A percentile compares a stretch with the other conserved stretches of the same genome.
phyloP scores from a whole-genome alignment of 2,888 invertebrate species.

The Tortricodes alternella region DNA sequence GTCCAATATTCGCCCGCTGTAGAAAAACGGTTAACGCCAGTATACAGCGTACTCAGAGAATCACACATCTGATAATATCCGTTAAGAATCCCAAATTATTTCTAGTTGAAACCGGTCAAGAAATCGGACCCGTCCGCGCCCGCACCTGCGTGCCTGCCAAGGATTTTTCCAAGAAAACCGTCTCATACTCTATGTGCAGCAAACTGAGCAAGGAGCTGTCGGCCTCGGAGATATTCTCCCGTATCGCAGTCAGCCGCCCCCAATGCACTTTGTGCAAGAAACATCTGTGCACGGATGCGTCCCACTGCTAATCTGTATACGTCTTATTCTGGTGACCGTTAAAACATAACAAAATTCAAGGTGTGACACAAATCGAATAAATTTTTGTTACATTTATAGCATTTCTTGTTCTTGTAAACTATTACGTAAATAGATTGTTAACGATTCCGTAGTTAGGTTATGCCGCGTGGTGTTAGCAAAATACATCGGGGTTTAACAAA shows the following conservation, averaged over 20 bases:
- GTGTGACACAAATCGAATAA: no score
- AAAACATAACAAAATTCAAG: no score
- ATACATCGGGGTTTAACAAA: no score
- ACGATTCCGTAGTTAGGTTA: no score
- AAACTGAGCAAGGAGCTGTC: slow-evolving; percentile 74
- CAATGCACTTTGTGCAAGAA: slow-evolving; percentile 73
- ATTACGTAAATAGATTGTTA: no score
- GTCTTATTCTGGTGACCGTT: neutral
- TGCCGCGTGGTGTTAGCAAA: no score
- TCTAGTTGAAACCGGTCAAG: slow-evolving; percentile 72
- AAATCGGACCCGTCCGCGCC: slow-evolving; percentile 75
- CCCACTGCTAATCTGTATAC: slow-evolving; percentile 53
- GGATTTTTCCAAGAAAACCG: slow-evolving; percentile 74
- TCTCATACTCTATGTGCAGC: slow-evolving; percentile 73
- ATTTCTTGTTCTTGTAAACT: no score
- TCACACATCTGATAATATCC: neutral
- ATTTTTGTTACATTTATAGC: no score
- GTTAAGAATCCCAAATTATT: neutral
- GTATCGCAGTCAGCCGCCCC: slow-evolving; percentile 67
- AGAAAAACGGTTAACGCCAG: neutral
- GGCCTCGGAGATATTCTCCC: slow-evolving; percentile 73
- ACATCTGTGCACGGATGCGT: slow-evolving; percentile 68
- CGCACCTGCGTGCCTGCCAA: slow-evolving; percentile 75
- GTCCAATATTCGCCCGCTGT: no score
- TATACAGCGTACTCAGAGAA: neutral